Percentiles rank a stretch among this genome's conserved stretches.
These are phyloP conservation scores for Tromatobia lineatoria DNA, from an alignment of 2,888 invertebrate genomes.

Conservation along the genomic window DNA sequence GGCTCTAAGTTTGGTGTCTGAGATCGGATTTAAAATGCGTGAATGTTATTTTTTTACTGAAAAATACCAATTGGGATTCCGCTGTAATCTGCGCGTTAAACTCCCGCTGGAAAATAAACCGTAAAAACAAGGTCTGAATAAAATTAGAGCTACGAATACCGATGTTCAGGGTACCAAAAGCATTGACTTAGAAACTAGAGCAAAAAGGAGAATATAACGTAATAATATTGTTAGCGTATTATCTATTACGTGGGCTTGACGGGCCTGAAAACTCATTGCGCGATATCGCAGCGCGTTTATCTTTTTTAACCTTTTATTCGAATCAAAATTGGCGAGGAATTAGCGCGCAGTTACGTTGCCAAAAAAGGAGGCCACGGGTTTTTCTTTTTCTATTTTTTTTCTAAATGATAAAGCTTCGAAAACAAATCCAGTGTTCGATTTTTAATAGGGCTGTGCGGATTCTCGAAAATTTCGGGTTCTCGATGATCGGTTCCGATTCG, in stretches of 20 bases:
- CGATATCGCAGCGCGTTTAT: conserved; percentile 69
- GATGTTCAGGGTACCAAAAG: conserved; percentile 76
- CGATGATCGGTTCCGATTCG: too few relatives aligned
- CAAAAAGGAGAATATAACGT: conserved; percentile 61
- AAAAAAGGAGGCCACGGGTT: conserved; percentile 17
- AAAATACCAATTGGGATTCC: conserved; percentile 17
- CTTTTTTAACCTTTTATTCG: conserved; percentile 40
- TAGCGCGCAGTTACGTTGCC: conserved; percentile 42
- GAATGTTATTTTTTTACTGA: neutral
- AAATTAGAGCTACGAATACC: conserved; percentile 67
- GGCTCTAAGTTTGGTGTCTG: neutral
- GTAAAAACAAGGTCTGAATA: conserved; percentile 56
- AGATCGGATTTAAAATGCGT: neutral
- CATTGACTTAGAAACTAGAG: conserved; percentile 69
- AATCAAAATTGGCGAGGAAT: conserved; percentile 62
- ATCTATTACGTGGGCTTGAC: conserved; percentile 72
- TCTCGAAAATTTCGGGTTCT: too few relatives aligned
- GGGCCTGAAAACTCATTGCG: conserved; percentile 73
- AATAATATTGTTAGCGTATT: conserved; percentile 72
- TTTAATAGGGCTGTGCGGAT: too few relatives aligned
- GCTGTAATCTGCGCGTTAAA: conserved; percentile 48
- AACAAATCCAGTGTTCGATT: conserved; percentile 62
- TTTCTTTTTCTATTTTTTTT: conserved; percentile 39
- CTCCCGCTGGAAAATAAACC: conserved; percentile 39
- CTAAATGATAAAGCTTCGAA: conserved; percentile 48